Evolutionary conservation across 2,113 vertebrate species (phyloP).

Genomic region (Eubucco bourcierii): DNA sequence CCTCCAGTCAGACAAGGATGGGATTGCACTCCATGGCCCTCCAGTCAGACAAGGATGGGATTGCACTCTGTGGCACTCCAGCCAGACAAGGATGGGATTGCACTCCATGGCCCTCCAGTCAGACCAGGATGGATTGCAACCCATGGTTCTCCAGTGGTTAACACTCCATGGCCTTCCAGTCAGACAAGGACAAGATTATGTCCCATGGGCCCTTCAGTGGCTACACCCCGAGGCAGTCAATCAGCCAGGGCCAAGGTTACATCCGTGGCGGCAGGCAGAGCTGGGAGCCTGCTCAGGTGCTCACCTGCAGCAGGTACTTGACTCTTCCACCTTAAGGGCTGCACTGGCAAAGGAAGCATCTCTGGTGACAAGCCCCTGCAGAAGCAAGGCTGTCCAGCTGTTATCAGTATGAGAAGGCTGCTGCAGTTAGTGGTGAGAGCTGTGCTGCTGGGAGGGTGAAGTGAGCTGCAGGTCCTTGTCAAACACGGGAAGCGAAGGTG

Average conservation of each 20-base stretch:
- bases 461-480: not conserved
- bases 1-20: too few species aligned
- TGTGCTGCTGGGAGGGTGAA: rapidly evolving
- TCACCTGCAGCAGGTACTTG: not conserved
- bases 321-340: not conserved
- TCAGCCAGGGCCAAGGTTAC: not conserved
- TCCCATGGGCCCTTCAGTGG: not conserved
- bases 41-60: too few species aligned
- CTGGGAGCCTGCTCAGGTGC: not conserved
- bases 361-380: not conserved
- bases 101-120: too few species aligned
- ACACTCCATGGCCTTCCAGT: not conserved
- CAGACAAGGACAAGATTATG: not conserved
- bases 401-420: not conserved
- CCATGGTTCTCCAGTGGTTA: not conserved
- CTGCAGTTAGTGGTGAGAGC: rapidly evolving
- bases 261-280: not conserved
- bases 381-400: not conserved
- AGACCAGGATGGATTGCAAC: not conserved
- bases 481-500: not conserved
- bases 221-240: not conserved
- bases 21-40: too few species aligned
- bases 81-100: too few species aligned
- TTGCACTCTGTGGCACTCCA: too few species aligned
- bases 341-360: not conserved